Evolutionary conservation across 2,113 vertebrate species (phyloP).

Genomic region (western clawed frog (Xenopus tropicalis)): UCB_Xtro_10.0 CM004443.2:70565501-70566000

Average conservation of each 20-base stretch:
- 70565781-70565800: slow-evolving; percentile 89
- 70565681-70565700: too few relatives aligned
- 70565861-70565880: slow-evolving; percentile 87
- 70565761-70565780: slow-evolving; percentile 81
- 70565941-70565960: background rate
- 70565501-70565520: too few relatives aligned
- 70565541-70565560: too few relatives aligned
- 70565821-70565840: slow-evolving; percentile 88
- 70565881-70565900: slow-evolving; percentile 91
- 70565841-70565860: slow-evolving; percentile 93
- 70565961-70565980: background rate
- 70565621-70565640: too few relatives aligned
- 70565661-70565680: too few relatives aligned
- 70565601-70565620: too few relatives aligned
- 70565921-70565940: background rate
- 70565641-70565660: too few relatives aligned
- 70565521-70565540: too few relatives aligned
- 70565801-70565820: slow-evolving; percentile 88
- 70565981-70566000: background rate
- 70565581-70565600: too few relatives aligned
- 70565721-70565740: too few relatives aligned
- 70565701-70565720: too few relatives aligned
- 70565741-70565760: slow-evolving; percentile 61
- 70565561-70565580: too few relatives aligned
- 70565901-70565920: slow-evolving; percentile 57